Base-by-base conservation (phyloP, 2,888 invertebrate species). In the Phytoseiulus persimilis region DNA sequence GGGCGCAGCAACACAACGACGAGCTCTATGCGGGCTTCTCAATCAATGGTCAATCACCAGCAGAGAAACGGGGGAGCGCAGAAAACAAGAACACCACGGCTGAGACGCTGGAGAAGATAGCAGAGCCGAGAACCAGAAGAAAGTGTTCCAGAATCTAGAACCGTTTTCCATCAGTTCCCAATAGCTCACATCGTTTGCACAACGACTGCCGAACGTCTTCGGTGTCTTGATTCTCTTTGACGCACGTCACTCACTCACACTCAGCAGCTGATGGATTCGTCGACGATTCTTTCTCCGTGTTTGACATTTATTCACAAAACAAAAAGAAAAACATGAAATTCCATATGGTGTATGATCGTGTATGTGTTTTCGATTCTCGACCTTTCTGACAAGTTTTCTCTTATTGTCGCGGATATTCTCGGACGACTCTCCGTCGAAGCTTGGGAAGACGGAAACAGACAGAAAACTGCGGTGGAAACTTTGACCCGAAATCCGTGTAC, bases 141-240 rank as follows among this genome's bases (percentile, higher is more conserved):
- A 65, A 65, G 65, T 65, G 65, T 65, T 65, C 65, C 65, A 65
- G 65, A 65, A 65, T 65, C 65, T 65, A 23, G 18, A 65, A 65
- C 65, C 5, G 65, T 65, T 65, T 65, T 65, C 65, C 65, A 65
- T 65, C 65, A 65, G 65, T 65, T 65, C 65, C 65, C 65, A 23
- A 65, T 65, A 65, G 65, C 65, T 65, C 65, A 65, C 65, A 65
- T 65, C 65, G 65, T 65, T 65, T 65, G 65, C 65, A 65, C 65
- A 65, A 65, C 65, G 65, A 28, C 65, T 65, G 65, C 65, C 65
- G 65, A 65, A 65, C 65, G 65, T 65, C 65, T 65, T 65, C 65
- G 65, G 65, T 65, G 14, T 65, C 65, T 65, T 65, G 65, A 65
- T 65, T 65, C 65, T 14, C 18, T 65, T 65, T 18, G 65, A 65